A percentile compares a stretch with the other conserved stretches of the same genome.
Conservation (phyloP, 2,888 invertebrate species). For the Apotomis capreana region DNA sequence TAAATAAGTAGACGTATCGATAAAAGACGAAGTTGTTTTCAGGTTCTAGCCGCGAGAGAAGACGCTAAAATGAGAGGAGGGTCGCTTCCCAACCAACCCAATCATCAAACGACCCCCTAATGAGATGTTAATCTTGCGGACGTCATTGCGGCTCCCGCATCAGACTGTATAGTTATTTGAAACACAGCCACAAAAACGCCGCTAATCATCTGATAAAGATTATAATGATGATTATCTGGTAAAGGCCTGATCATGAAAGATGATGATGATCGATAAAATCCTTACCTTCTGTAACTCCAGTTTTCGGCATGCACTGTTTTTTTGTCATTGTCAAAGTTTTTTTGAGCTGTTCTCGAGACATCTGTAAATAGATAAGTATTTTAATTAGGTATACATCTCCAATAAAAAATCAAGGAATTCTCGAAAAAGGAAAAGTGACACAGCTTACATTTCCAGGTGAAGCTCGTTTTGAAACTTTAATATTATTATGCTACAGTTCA, state of each 20-base stretch:
- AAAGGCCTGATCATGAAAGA: neutral
- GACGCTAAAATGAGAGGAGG: too few relatives aligned
- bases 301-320: slow-evolving; percentile 85
- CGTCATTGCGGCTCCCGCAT: too few relatives aligned
- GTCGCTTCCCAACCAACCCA: too few relatives aligned
- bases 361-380: slow-evolving; percentile 52
- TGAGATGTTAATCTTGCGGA: too few relatives aligned
- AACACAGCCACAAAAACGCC: too few relatives aligned
- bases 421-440: neutral
- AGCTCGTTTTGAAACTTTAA: neutral
- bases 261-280: neutral
- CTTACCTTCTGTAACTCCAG: slow-evolving; percentile 79
- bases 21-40: too few relatives aligned
- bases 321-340: slow-evolving; percentile 83
- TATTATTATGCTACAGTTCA: neutral
- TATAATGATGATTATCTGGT: too few relatives aligned
- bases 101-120: too few relatives aligned
- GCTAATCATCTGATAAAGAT: too few relatives aligned
- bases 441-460: neutral
- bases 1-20: too few relatives aligned
- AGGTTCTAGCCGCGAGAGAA: too few relatives aligned
- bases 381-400: slow-evolving; percentile 34
- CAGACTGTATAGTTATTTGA: too few relatives aligned
- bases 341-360: slow-evolving; percentile 82
- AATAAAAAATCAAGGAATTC: neutral